These are phyloP conservation scores for Microctonus hyperodae DNA, from an alignment of 2,888 invertebrate genomes.

Conservation along the genomic window DNA sequence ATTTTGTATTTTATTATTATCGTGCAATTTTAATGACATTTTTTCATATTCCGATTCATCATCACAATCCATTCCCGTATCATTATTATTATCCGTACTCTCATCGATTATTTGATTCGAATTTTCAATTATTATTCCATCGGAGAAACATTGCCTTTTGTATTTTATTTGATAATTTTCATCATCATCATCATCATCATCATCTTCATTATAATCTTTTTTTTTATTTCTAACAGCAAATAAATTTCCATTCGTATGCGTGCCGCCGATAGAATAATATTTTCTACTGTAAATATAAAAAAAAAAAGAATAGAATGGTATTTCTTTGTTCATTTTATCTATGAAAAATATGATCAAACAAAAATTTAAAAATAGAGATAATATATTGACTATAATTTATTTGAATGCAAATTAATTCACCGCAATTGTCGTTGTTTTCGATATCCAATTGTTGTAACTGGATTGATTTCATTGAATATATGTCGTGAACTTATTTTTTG, in stretches of 20 bases:
- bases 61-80: background rate
- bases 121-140: background rate
- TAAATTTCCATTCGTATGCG: background rate
- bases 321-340: no score
- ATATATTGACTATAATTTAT: conserved; percentile 4
- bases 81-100: background rate
- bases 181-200: background rate
- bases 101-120: background rate
- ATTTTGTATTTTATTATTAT: background rate
- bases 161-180: conserved; percentile 1
- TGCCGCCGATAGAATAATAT: conserved; percentile 20
- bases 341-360: no score
- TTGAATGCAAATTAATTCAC: conserved; percentile 23
- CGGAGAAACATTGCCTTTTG: conserved; percentile 28
- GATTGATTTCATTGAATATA: conserved; percentile 63
- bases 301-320: background rate
- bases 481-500: conserved; percentile 66
- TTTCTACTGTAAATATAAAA: conserved; percentile 28
- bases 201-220: conserved; percentile 20
- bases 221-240: background rate
- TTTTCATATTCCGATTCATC: background rate
- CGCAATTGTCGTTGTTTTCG: conserved; percentile 25
- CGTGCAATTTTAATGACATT: background rate
- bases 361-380: no score
- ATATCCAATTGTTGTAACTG: conserved; percentile 40